Evolutionary conservation across 1,140 invertebrate genomes (phyloP).

Genomic region (Hypsibius dujardini): DNA sequence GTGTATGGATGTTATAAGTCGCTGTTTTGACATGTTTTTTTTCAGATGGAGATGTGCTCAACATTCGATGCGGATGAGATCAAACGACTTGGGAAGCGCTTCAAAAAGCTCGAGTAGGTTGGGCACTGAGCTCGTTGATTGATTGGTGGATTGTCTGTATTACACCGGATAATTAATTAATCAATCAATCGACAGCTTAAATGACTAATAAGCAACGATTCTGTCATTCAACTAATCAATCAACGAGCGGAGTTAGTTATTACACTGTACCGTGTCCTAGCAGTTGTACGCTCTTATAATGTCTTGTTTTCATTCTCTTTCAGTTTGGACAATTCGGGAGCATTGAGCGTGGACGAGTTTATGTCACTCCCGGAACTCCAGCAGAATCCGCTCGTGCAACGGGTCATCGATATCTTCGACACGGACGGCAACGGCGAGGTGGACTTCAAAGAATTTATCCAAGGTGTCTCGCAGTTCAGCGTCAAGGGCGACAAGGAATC

Average conservation of each 20-base stretch:
- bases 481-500: slow-evolving; percentile 34
- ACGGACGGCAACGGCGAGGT: slow-evolving; percentile 33
- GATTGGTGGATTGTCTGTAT: too few species aligned
- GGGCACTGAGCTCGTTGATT: too few species aligned
- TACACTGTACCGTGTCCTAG: too few species aligned
- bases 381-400: slow-evolving; percentile 32
- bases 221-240: too few species aligned
- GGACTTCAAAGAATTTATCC: slow-evolving; percentile 34
- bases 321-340: slow-evolving; percentile 30
- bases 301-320: too few species aligned
- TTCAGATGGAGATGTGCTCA: slow-evolving; percentile 32
- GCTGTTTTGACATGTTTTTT: too few species aligned
- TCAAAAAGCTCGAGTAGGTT: slow-evolving; percentile 29
- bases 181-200: too few species aligned
- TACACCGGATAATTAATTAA: too few species aligned
- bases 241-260: too few species aligned
- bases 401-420: slow-evolving; percentile 33
- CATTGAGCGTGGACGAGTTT: slow-evolving; percentile 31
- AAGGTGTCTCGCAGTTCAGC: slow-evolving; percentile 33
- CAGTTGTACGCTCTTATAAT: too few species aligned
- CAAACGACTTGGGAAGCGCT: slow-evolving; percentile 30
- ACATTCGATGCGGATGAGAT: slow-evolving; percentile 33
- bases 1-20: too few species aligned
- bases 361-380: slow-evolving; percentile 31
- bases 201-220: too few species aligned